Base-by-base conservation (phyloP, 2,888 invertebrate genomes). In the Brassicogethes aeneus region DNA sequence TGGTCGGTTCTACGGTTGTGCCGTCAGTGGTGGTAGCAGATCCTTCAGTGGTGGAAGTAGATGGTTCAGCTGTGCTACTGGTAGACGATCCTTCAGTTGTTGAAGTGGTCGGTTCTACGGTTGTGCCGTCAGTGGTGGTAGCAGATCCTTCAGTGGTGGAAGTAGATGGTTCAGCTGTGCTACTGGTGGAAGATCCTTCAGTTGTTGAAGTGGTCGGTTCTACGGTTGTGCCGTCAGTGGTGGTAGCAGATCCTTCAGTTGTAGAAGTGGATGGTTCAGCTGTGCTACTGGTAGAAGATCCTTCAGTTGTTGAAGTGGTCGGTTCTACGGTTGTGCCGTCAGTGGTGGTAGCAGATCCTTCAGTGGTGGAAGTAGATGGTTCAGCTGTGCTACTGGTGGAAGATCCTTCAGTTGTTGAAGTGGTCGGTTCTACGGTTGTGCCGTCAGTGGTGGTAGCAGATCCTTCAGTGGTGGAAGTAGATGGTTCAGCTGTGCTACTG, bases 311-410 rank as follows among this genome's bases (percentile, higher is more conserved):
- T 32, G 32, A 10, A 10, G 10, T 5, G 12, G 13, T 13, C 5
- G 10, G 10, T 32, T 5, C 32, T 10, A 13, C 14, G 32, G 32
- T 13, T 12, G 32, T 10, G 5, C 12, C 14, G 5, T 32, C 14
- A 32, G 8, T 12, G 32, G 12, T 32, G 3, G 32, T 5, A 12
- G 12, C 3, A 12, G 32, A 12, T 32, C 14, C 12, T 12, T 8
- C 32, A 12, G 10, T 12, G 10, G 32, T 13, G 12, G 32, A 10
- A 10, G 32, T 10, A 32, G 3, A 10, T 5, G 32, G 12, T 32
- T 10, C 32, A 32, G 32, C 14, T 32, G 23, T 23, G 23, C 23
- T 23, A n/a, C n/a, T n/a, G n/a, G n/a, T n/a, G n/a, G n/a, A n/a
- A n/a, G n/a, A n/a, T n/a, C n/a, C n/a, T n/a, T n/a, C n/a, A n/a